Base-by-base conservation (phyloP, 1,140 invertebrate genomes). In the Microplitis demolitor region DNA sequence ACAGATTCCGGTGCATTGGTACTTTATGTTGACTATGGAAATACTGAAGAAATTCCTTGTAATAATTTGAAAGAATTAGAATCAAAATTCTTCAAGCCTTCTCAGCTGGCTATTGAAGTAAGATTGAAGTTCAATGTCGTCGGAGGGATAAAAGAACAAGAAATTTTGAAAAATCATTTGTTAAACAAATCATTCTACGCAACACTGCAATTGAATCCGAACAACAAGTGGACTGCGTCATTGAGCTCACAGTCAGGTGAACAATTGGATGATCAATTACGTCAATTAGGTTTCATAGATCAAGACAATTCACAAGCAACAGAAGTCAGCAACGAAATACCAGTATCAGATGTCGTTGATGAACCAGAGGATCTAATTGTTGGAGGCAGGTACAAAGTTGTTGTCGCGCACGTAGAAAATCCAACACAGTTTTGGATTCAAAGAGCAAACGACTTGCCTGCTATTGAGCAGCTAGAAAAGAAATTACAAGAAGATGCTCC, bases 21-120 rank as follows among this genome's bases (percentile, higher is more conserved):
- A 3, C 72, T 80, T n/a, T 89, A 87, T 76, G 84, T 90, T 37
- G 90, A 91, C 78, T 90, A 89, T 76, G 90, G 90, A 35, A 89
- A 89, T 63, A 76, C 69, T 11, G 87, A 88, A 74, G 77, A 82
- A 8, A 72, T 89, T 24, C 5, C 79, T 1, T 1, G 50, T 0
- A 62, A 82, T 1, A 35, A 31, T 1, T 3, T 86, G 2, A 80
- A 78, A 62, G 37, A 62, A 5, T 81, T 92, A 13, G 89, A 91
- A 14, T 63, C 85, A 3, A 79, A 86, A 63, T 92, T 92, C 79
- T 89, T 87, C 71, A 79, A 84, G 33, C 88, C 87, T 0, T 88
- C 90, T 72, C 84, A 88, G 58, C 80, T 90, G 9, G 88, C 88
- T 0, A 79, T 91, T 4, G 87, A 90, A 37, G 87, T 89, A 0